phyloP scores from a whole-genome alignment of 64 coral and sea anemone genomes.

The Dendrophyllia cribrosa region DNA sequence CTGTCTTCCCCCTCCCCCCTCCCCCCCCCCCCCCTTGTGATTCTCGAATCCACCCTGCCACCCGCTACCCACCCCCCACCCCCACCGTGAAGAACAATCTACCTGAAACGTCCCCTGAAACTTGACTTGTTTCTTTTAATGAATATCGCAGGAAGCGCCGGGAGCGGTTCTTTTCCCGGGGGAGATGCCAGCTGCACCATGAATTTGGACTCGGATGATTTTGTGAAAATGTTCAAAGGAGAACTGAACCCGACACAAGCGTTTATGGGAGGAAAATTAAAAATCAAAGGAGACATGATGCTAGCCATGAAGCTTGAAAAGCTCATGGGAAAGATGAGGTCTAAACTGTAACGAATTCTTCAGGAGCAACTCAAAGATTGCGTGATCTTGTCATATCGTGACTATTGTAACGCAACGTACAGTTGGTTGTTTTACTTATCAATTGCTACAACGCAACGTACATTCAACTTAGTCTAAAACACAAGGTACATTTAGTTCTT shows the following conservation, averaged over 20 bases:
- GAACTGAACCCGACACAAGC: slow-evolving; percentile 88
- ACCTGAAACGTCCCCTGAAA: no score
- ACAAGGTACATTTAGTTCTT: no score
- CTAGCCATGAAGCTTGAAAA: slow-evolving; percentile 92
- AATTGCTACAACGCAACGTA: neutral
- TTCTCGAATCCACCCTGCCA: no score
- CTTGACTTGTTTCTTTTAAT: neutral
- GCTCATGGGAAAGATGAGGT: slow-evolving; percentile 85
- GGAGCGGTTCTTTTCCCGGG: slow-evolving; percentile 56
- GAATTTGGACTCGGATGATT: slow-evolving; percentile 72
- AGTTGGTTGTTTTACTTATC: no score
- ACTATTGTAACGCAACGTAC: neutral
- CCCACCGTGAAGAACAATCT: no score
- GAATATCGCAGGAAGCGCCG: slow-evolving; percentile 56
- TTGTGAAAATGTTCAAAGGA: slow-evolving; percentile 88
- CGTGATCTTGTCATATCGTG: neutral
- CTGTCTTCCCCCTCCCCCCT: no score
- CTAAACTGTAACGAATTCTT: slow-evolving; percentile 60
- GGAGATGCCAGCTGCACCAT: slow-evolving; percentile 68
- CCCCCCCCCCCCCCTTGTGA: no score
- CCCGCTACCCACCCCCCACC: no score
- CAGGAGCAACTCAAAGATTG: neutral
- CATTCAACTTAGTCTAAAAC: neutral
- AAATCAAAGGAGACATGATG: slow-evolving; percentile 96
- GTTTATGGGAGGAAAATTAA: slow-evolving; percentile 90